Conservation (phyloP, 30 jellyfish, hydroid and myxozoan species). For the Pelagia noctiluca region DNA sequence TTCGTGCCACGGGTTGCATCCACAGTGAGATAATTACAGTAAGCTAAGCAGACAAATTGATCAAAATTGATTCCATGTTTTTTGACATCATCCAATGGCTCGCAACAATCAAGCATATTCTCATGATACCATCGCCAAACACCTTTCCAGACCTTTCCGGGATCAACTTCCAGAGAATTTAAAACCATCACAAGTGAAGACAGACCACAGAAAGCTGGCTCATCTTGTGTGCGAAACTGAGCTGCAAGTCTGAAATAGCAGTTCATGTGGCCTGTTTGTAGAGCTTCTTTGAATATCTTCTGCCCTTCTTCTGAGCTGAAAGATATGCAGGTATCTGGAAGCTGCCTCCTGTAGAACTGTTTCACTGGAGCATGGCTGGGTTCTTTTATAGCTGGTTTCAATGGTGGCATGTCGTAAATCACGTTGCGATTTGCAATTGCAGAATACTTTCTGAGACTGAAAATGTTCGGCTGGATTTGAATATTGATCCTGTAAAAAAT, state of each 20-base stretch:
- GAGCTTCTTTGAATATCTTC: constrained; percentile 74
- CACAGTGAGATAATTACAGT: constrained; percentile 74
- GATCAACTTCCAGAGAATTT: constrained; percentile 85
- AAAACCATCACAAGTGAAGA: constrained; percentile 90
- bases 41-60: constrained; percentile 80
- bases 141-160: constrained; percentile 87
- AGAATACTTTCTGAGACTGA: too few species aligned
- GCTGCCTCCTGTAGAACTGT: constrained; percentile 76
- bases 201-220: constrained; percentile 93
- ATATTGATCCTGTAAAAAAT: too few species aligned
- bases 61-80: constrained; percentile 86
- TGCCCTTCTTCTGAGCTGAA: constrained; percentile 82
- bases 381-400: background rate
- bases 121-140: constrained; percentile 96
- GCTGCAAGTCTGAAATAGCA: constrained; percentile 84
- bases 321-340: constrained; percentile 79
- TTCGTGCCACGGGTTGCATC: constrained; percentile 61
- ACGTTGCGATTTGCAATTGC: too few species aligned
- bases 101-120: constrained; percentile 90
- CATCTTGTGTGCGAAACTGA: constrained; percentile 91
- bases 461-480: too few species aligned
- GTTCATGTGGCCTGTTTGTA: constrained; percentile 69
- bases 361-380: constrained; percentile 19
- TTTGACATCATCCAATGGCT: constrained; percentile 71
- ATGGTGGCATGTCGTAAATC: too few species aligned